Evolutionary conservation across 2,113 vertebrate genomes (phyloP).

Genomic region (Thomomys bottae): DNA sequence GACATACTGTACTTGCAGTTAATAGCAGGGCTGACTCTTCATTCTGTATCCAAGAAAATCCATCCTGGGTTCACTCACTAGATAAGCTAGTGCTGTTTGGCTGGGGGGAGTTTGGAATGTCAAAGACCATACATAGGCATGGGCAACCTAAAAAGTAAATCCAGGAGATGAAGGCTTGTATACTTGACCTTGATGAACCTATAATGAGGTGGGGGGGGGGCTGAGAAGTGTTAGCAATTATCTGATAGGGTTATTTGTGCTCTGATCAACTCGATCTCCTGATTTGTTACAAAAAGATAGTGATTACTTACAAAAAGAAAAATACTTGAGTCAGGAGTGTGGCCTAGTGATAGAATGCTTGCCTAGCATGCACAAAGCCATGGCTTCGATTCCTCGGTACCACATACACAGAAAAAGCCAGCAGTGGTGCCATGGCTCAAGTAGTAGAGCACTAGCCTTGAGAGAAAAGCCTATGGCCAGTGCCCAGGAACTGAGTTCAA

Average conservation of each 20-base stretch:
- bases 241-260: not conserved
- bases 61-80: not conserved
- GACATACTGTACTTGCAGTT: not conserved
- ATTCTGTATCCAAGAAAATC: not conserved
- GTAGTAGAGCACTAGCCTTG: too few species aligned
- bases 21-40: constrained; percentile 3
- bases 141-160: not conserved
- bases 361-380: too few species aligned
- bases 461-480: too few species aligned
- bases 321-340: not conserved
- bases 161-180: not conserved
- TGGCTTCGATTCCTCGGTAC: too few species aligned
- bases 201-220: not conserved
- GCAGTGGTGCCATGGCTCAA: too few species aligned
- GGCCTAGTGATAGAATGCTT: too few species aligned
- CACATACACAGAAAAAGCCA: too few species aligned
- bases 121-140: not conserved
- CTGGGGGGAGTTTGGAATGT: not conserved
- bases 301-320: constrained; percentile 1
- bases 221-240: not conserved
- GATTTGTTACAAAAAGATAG: not conserved
- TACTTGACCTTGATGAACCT: not conserved
- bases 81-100: not conserved
- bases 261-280: not conserved
- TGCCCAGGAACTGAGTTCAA: too few species aligned